Conservation (phyloP, 2,113 vertebrate species). For the Dipodomys ordii region DNA sequence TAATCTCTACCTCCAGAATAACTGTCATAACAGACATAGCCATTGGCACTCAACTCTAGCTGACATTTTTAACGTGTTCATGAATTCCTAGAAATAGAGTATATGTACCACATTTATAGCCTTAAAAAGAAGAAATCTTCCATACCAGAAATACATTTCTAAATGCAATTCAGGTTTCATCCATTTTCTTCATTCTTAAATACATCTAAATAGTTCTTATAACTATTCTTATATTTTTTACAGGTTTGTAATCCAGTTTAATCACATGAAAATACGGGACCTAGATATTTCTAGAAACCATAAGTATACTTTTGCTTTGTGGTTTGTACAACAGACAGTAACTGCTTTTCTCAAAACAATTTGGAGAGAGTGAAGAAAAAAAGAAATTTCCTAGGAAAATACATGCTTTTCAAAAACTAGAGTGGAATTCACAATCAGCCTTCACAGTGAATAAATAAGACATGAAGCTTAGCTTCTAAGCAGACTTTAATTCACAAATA, state of each 20-base stretch:
- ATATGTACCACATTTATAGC: not conserved
- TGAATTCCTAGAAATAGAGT: not conserved
- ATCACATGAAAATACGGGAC: not conserved
- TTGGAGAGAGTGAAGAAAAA: not conserved
- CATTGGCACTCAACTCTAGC: not conserved
- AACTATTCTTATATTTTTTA: not conserved
- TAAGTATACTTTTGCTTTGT: conserved; percentile 29
- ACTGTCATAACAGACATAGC: too few relatives aligned
- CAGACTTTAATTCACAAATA: conserved; percentile 63
- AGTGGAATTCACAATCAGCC: conserved; percentile 9
- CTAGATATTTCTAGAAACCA: not conserved
- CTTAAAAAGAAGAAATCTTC: not conserved
- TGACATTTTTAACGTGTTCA: not conserved
- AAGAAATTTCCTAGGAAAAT: conserved; percentile 50
- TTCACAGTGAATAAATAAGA: conserved; percentile 71
- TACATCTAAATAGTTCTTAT: not conserved
- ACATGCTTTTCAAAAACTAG: conserved; percentile 52
- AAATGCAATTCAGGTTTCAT: not conserved
- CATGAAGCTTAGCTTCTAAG: conserved; percentile 45
- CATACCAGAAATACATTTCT: not conserved
- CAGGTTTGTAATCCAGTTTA: conserved; percentile 14
- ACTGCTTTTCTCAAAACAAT: not conserved
- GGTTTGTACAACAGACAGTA: not conserved
- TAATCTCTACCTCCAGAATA: too few relatives aligned
- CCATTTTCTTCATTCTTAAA: not conserved